phyloP scores from a whole-genome alignment of 2,888 invertebrate genomes.

The Conops quadrifasciatus region DNA sequence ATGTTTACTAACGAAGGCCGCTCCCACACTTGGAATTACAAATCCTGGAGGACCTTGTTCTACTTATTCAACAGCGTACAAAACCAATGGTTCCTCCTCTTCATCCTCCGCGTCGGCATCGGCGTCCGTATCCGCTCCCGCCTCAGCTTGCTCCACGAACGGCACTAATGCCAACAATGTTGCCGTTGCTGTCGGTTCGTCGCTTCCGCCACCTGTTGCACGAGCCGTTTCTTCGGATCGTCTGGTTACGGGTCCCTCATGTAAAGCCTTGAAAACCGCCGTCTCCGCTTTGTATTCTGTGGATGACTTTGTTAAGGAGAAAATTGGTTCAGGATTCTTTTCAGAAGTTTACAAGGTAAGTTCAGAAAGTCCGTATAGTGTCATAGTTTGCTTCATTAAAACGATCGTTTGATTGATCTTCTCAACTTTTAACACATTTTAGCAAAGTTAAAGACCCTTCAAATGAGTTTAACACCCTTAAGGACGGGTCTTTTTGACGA shows the following conservation, averaged over 20 bases:
- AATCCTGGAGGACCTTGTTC: background rate
- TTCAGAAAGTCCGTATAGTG: conserved; percentile 38
- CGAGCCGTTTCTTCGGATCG: conserved; percentile 66
- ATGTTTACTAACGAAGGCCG: background rate
- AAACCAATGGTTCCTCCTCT: background rate
- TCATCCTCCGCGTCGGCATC: background rate
- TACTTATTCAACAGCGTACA: background rate
- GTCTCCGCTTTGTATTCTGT: conserved; percentile 90
- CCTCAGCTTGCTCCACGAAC: background rate
- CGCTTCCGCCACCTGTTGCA: conserved; percentile 52
- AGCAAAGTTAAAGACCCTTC: no score
- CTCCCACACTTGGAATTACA: background rate
- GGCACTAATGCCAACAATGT: background rate
- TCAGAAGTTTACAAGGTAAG: conserved; percentile 97
- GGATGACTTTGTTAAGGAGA: conserved; percentile 92
- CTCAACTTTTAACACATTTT: no score
- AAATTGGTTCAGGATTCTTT: conserved; percentile 95
- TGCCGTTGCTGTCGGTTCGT: conserved; percentile 29
- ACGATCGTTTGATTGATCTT: no score
- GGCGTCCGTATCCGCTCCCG: background rate
- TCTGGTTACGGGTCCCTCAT: conserved; percentile 79
- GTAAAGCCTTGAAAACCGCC: conserved; percentile 89
- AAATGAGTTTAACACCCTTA: no score
- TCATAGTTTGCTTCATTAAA: no score
- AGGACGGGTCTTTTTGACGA: no score